Percentiles rank a stretch among this genome's conserved stretches.
phyloP scores from a whole-genome alignment of 2,113 vertebrate species.

The Probosciger aterrimus region DNA sequence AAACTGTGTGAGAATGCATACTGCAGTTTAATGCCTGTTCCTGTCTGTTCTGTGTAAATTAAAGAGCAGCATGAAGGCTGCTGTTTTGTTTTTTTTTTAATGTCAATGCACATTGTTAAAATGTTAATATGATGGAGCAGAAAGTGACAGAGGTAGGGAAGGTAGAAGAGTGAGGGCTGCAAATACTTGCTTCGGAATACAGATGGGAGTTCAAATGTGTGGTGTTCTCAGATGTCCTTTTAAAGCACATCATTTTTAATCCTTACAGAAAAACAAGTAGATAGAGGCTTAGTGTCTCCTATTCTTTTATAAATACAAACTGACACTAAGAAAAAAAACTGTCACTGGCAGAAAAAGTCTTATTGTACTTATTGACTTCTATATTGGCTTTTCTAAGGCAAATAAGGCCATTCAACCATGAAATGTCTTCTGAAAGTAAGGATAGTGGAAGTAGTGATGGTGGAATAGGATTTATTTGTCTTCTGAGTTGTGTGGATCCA shows the following conservation, averaged over 20 bases:
- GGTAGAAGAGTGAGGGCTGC: not conserved
- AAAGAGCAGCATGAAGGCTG: not conserved
- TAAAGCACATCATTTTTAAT: not conserved
- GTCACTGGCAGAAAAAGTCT: not conserved
- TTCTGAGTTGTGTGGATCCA: not conserved
- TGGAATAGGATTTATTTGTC: not conserved
- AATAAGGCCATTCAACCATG: not conserved
- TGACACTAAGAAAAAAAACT: not conserved
- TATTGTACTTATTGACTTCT: not conserved
- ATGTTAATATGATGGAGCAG: not conserved
- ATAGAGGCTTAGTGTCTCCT: not conserved
- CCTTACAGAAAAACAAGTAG: not conserved
- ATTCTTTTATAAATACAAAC: not conserved
- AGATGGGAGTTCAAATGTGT: not conserved
- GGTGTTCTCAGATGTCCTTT: not conserved
- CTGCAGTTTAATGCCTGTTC: not conserved
- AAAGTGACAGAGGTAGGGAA: not conserved
- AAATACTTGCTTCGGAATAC: not conserved
- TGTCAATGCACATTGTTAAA: conserved; percentile 8
- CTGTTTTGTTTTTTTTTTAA: not conserved
- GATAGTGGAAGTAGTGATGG: not conserved
- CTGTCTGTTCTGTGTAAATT: not conserved
- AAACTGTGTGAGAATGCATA: not conserved
- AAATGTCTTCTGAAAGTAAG: not conserved
- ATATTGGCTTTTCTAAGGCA: not conserved